Conservation (phyloP, 1,140 invertebrate species). For the Colletes gigas region DNA sequence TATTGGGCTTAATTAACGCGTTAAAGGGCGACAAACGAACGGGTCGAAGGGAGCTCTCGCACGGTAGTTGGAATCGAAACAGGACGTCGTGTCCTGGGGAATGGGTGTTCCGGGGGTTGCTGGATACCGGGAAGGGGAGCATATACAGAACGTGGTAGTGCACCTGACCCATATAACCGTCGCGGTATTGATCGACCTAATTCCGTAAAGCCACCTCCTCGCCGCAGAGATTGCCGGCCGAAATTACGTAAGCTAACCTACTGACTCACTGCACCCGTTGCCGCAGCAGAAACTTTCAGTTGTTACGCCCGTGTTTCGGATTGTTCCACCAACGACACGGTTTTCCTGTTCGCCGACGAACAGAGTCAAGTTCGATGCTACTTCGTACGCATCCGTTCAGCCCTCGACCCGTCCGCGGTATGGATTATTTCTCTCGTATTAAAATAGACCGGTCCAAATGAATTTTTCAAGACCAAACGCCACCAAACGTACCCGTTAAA, state of each 20-base stretch:
- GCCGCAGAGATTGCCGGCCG: constrained; percentile 60
- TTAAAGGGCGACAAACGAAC: constrained; percentile 11
- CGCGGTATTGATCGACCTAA: constrained; percentile 79
- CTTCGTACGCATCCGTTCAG: no score
- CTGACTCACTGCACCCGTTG: constrained; percentile 73
- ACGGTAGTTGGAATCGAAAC: constrained; percentile 26
- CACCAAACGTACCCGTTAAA: no score
- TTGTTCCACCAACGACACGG: background rate
- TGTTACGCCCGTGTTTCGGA: background rate
- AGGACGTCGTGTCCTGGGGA: constrained; percentile 48
- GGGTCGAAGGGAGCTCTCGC: constrained; percentile 6
- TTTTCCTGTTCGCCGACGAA: no score
- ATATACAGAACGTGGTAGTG: constrained; percentile 68
- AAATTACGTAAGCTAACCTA: constrained; percentile 77
- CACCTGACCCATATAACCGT: constrained; percentile 77
- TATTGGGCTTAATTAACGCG: constrained; percentile 55
- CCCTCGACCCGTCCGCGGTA: no score
- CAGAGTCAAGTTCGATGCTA: no score
- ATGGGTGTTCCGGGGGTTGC: constrained; percentile 36
- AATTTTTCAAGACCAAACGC: no score
- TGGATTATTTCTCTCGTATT: no score
- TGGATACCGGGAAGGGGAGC: constrained; percentile 36
- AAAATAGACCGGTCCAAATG: no score
- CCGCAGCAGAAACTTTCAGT: constrained; percentile 57
- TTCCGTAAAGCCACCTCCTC: constrained; percentile 62